Conservation (phyloP, 1,140 invertebrate species). For the Heliconius hermathena region DNA sequence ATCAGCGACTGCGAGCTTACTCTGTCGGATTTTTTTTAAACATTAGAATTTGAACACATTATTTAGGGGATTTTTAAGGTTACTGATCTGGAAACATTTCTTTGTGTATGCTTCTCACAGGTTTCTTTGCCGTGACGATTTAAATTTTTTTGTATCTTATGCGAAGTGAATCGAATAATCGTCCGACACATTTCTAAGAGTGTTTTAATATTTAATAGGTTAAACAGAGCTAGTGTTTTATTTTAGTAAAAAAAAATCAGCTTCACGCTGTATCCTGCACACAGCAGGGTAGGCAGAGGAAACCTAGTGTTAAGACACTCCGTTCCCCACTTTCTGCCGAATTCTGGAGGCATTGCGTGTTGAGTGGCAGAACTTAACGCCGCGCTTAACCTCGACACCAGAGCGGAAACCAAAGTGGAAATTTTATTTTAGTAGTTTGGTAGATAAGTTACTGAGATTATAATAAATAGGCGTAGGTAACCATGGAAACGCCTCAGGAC, state of each 20-base stretch:
- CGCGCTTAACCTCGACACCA: too few relatives aligned
- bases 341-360: too few relatives aligned
- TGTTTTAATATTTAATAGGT: background rate
- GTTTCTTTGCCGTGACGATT: background rate
- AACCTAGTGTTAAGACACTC: too few relatives aligned
- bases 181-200: background rate
- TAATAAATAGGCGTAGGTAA: slow-evolving; percentile 29
- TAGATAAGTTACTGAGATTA: background rate
- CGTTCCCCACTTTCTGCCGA: too few relatives aligned
- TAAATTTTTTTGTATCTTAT: background rate
- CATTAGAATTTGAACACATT: slow-evolving; percentile 32
- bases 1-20: slow-evolving; percentile 61
- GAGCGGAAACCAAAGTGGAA: too few relatives aligned
- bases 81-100: slow-evolving; percentile 27
- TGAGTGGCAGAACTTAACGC: too few relatives aligned
- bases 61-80: slow-evolving; percentile 31
- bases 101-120: background rate
- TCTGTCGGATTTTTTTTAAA: slow-evolving; percentile 45
- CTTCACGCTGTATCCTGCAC: too few relatives aligned
- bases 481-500: slow-evolving; percentile 24
- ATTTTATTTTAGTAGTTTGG: too few relatives aligned
- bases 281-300: too few relatives aligned
- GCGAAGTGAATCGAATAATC: slow-evolving; percentile 4
- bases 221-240: background rate
- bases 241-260: too few relatives aligned